Base-by-base conservation (phyloP, 2,797 vertebrate genomes). In the Bryconaethiops microstoma region DNA sequence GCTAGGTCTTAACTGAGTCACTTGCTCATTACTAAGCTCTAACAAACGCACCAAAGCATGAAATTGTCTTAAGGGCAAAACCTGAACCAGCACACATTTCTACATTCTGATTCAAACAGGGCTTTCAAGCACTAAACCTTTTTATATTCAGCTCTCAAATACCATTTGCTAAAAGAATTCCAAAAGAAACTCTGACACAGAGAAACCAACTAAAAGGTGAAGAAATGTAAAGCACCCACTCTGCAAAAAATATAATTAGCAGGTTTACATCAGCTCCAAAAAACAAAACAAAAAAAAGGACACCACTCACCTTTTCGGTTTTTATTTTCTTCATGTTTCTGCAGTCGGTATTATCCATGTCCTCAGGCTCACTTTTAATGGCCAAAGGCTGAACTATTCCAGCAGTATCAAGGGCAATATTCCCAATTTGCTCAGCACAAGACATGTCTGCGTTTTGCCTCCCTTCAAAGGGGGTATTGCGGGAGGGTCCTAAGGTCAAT, bases 321-420 rank as follows among this genome's bases (percentile, higher is more conserved):
- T 99, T 99, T 88, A 98, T 94, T 91, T 99, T 99, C 89, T 99
- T 99, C 90, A 98, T 89, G 70, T 92, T 94, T 89, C 98, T 96
- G 93, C 96, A 98, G 87, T 99, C 98, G 55, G 84, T 93, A 86
- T 92, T 94, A 82, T 99, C 97, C 87, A 97, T 94, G 63, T 99
- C 98, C 90, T 99, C 97, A 74, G 95, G 92, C 90, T 99, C 98
- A 7, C 94, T 94, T 93, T 99, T 99, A 92, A 95, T 91, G 91
- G 95, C 94, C 95, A 98, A 92, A 60, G 96, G 94, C 87, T 96
- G 96, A 91, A 98, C 94, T 7, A 97, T 95, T 88, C 96, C 94
- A 93, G 96, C 96, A 54, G 96, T 92, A 92, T 99, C 98, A 88
- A 98, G 93, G 93, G 97, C 94, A 94, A 97, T 97, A 96, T 95